A percentile compares a stretch with the other conserved stretches of the same genome.
phyloP scores from a whole-genome alignment of 2,113 vertebrate species.

The Saguinus midas region DNA sequence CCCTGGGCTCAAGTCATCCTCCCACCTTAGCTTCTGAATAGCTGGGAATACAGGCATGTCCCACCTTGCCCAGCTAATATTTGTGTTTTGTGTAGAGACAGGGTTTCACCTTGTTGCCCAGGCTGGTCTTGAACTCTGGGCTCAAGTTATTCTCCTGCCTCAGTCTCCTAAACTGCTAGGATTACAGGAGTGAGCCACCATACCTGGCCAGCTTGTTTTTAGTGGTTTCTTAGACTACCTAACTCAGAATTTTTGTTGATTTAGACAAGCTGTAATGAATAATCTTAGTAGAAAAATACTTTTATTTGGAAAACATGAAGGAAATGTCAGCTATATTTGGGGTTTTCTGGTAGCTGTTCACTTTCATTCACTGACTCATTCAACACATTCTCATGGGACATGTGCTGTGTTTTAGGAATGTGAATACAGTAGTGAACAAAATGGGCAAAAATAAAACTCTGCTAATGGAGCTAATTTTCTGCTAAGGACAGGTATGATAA shows the following conservation, averaged over 20 bases:
- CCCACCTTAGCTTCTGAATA: background rate
- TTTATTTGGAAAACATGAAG: background rate
- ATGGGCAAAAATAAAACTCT: background rate
- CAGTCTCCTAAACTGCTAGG: background rate
- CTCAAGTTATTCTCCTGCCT: background rate
- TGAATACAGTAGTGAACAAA: background rate
- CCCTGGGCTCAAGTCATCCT: background rate
- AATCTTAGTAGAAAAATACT: background rate
- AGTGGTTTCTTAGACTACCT: background rate
- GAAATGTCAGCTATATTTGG: background rate
- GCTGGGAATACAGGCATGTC: background rate
- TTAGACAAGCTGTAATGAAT: background rate
- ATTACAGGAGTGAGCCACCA: background rate
- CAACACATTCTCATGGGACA: background rate
- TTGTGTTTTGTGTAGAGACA: background rate
- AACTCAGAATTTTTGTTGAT: background rate
- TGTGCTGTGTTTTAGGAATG: background rate
- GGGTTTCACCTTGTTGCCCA: background rate
- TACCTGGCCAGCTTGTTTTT: background rate
- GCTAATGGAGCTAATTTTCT: background rate
- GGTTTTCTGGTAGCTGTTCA: background rate
- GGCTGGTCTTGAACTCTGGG: background rate
- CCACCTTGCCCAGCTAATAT: background rate
- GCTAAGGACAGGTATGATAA: background rate
- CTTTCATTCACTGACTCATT: background rate